Base-by-base conservation (phyloP, 2,888 invertebrate species). In the Ectropis crepuscularia region DNA sequence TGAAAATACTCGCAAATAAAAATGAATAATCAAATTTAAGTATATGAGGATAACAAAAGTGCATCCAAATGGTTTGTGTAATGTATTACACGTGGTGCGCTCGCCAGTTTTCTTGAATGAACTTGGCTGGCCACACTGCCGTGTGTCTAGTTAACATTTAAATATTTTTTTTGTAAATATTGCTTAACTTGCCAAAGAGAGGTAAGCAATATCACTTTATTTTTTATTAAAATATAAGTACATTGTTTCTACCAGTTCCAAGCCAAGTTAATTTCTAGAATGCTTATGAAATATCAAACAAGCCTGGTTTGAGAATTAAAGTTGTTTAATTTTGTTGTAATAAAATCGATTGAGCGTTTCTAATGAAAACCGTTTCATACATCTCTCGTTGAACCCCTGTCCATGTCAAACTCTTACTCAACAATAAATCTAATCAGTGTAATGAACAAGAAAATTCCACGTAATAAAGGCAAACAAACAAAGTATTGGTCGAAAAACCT, bases 391-490 rank as follows among this genome's bases (percentile, higher is more conserved):
- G 0, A 39, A 55, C 55, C 12, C 53, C 7, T n/a, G 53, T 37
- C 42, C 10, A 6, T 38, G 37, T 57, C 51, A 9, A 41, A 6
- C 60, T 42, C 16, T 50, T 39, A 57, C 12, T 53, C 45, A 39
- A 11, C 10, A 61, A 64, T 55, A 65, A 60, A 60, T 65, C 57
- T 61, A 67, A 69, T 67, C 67, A 67, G 54, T 57, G 67, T 65
- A 65, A 70, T 67, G 63, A 70, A 70, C 65, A 63, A 63, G 63
- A 70, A 63, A 61, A 65, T 57, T 64, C 63, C 61, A 70, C 57
- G 61, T 66, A 68, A 67, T 67, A 60, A 64, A 61, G 57, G 49
- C 61, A 61, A 63, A 61, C 67, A 69, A 65, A 69, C 65, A 62
- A 57, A 48, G 57, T 57, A 61, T 54, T 51, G 65, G 60, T 49